Conservation (phyloP, 2,888 invertebrate species). For the Leistus spinibarbis region DNA sequence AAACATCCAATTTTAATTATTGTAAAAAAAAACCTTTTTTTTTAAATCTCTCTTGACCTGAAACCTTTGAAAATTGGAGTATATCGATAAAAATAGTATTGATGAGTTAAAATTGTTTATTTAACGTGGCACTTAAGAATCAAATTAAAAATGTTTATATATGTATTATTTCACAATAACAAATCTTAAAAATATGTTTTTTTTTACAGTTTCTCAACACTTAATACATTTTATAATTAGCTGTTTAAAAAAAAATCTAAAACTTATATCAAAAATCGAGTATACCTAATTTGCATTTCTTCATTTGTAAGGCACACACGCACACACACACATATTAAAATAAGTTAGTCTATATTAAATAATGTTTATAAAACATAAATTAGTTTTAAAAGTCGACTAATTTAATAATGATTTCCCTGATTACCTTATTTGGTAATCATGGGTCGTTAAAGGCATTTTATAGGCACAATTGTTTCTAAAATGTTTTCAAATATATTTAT, state of each 20-base stretch:
- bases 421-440: not conserved
- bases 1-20: not conserved
- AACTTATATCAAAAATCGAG: not conserved
- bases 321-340: constrained; percentile 25
- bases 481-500: not conserved
- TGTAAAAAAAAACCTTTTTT: not conserved
- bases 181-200: constrained; percentile 24
- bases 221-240: not conserved
- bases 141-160: constrained; percentile 19
- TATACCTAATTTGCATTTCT: constrained; percentile 11
- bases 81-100: not conserved
- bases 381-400: constrained; percentile 24
- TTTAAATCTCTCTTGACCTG: too few relatives aligned
- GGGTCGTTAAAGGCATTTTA: constrained; percentile 23
- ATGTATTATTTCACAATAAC: constrained; percentile 28
- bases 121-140: constrained; percentile 22
- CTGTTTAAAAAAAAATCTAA: not conserved
- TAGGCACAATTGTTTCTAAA: constrained; percentile 22
- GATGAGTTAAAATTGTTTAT: constrained; percentile 31
- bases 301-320: constrained; percentile 22
- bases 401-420: constrained; percentile 17
- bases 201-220: constrained; percentile 23
- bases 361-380: constrained; percentile 38
- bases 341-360: constrained; percentile 37
- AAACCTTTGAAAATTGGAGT: not conserved